Percentiles rank a stretch among this genome's conserved stretches.
These are phyloP conservation scores for Osmerus eperlanus DNA, from an alignment of 2,113 vertebrate species.

Conservation along the genomic window DNA sequence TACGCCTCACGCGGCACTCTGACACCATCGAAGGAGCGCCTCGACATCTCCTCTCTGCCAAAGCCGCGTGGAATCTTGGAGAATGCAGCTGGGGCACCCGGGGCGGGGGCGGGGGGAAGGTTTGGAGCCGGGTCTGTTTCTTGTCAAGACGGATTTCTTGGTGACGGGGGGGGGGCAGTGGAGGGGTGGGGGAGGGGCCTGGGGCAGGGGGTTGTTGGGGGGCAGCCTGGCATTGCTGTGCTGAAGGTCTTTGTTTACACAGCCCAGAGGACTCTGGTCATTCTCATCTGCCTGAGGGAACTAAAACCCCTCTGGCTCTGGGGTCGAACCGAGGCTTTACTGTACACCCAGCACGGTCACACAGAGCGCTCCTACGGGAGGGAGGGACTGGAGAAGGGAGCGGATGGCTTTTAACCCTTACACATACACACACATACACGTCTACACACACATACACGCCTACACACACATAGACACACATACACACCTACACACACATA, in stretches of 20 bases:
- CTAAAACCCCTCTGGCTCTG: constrained; percentile 26
- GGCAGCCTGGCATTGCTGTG: constrained; percentile 60
- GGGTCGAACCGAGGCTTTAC: not conserved
- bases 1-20: too few relatives aligned
- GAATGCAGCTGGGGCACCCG: constrained; percentile 49
- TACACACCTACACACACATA: too few relatives aligned
- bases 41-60: constrained; percentile 41
- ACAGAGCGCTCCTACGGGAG: not conserved
- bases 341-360: not conserved
- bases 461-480: too few relatives aligned
- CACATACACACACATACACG: too few relatives aligned
- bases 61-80: constrained; percentile 35
- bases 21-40: constrained; percentile 18
- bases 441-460: too few relatives aligned
- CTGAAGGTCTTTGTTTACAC: constrained; percentile 61
- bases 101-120: constrained; percentile 42
- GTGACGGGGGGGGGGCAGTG: constrained; percentile 6
- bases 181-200: too few relatives aligned
- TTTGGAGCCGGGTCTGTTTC: constrained; percentile 64
- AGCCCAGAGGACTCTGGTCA: constrained; percentile 61
- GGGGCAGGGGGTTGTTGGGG: constrained; percentile 33
- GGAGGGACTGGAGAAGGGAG: too few relatives aligned
- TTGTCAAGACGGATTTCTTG: constrained; percentile 65
- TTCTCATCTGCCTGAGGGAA: constrained; percentile 57
- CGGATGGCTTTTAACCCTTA: too few relatives aligned